Evolutionary conservation across 2,797 vertebrate species (phyloP).

Genomic region (Falco biarmicus): DNA sequence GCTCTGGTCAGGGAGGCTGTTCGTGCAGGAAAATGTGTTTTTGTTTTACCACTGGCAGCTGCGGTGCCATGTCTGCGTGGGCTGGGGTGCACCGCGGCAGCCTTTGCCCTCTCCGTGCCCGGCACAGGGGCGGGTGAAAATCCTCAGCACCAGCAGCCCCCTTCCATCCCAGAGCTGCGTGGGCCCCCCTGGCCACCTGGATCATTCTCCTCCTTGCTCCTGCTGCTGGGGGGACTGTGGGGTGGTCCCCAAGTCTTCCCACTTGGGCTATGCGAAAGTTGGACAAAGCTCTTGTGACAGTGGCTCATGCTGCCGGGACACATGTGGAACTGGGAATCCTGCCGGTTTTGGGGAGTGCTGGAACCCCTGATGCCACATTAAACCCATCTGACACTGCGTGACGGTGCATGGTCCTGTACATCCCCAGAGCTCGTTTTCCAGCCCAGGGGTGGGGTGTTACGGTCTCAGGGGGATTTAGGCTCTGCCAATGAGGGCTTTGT

Average conservation of each 20-base stretch:
- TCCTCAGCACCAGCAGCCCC: not conserved
- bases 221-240: not conserved
- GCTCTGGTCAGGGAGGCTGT: not conserved
- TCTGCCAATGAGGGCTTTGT: not conserved
- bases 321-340: fast-evolving
- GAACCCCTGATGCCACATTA: not conserved
- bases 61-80: not conserved
- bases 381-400: fast-evolving
- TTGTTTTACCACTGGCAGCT: fast-evolving
- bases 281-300: not conserved
- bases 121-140: not conserved
- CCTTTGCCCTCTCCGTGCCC: not conserved
- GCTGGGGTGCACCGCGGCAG: not conserved
- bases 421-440: not conserved
- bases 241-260: not conserved
- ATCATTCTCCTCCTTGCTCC: not conserved
- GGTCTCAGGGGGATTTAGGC: not conserved
- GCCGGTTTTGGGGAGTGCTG: fast-evolving
- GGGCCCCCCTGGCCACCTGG: fast-evolving
- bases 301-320: fast-evolving
- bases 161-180: not conserved
- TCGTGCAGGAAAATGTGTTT: not conserved
- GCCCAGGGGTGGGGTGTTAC: not conserved
- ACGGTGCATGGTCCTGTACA: fast-evolving
- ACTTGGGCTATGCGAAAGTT: fast-evolving